Evolutionary conservation across 1,140 invertebrate genomes (phyloP).

Genomic region (Trichonephila inaurata): DNA sequence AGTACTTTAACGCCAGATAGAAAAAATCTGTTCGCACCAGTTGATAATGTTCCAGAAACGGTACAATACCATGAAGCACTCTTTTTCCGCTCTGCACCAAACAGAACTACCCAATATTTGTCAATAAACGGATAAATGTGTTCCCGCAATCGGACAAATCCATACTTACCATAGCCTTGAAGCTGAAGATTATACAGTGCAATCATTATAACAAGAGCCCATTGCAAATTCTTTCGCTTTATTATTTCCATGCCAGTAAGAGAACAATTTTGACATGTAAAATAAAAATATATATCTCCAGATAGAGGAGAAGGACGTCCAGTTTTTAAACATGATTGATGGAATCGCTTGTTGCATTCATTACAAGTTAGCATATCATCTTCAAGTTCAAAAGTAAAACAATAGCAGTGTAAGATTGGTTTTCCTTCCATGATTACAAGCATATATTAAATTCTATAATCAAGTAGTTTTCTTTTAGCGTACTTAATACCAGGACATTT

Average conservation of each 20-base stretch:
- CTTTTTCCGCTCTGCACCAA: constrained; percentile 83
- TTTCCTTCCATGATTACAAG: too few species aligned
- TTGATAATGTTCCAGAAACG: constrained; percentile 88
- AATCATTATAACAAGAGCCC: constrained; percentile 80
- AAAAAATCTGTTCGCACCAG: constrained; percentile 87
- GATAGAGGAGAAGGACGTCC: constrained; percentile 85
- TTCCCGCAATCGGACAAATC: constrained; percentile 88
- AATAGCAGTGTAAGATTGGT: constrained; percentile 64
- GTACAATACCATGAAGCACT: constrained; percentile 91
- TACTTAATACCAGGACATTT: too few species aligned
- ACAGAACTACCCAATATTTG: constrained; percentile 86
- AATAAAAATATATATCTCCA: constrained; percentile 89
- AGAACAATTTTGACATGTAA: constrained; percentile 86
- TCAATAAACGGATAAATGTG: constrained; percentile 87
- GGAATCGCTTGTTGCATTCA: constrained; percentile 68
- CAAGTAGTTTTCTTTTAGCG: too few species aligned
- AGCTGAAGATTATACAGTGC: constrained; percentile 76
- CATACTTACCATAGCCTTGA: constrained; percentile 80
- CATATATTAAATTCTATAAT: too few species aligned
- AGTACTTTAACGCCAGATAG: constrained; percentile 86
- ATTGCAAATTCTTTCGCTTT: constrained; percentile 85
- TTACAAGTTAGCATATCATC: constrained; percentile 66
- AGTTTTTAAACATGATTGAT: constrained; percentile 79
- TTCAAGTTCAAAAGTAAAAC: constrained; percentile 35
- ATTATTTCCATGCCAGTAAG: constrained; percentile 83